phyloP scores from a whole-genome alignment of 2,888 invertebrate species.

The Orchestes rusci region DNA sequence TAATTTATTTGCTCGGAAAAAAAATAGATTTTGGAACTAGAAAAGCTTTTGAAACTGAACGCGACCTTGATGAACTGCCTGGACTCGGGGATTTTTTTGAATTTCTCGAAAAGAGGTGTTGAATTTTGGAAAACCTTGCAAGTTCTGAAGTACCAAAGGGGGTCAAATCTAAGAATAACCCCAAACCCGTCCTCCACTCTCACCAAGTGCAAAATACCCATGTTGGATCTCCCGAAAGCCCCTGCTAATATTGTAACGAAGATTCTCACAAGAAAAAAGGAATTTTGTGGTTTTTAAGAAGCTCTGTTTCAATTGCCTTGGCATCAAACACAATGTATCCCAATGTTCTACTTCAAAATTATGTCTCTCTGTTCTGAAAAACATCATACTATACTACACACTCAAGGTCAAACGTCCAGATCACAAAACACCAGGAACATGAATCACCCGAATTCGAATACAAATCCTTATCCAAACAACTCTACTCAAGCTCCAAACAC shows the following conservation, averaged over 20 bases:
- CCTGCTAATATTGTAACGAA: constrained; percentile 3
- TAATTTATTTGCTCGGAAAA: constrained; percentile 6
- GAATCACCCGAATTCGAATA: no score
- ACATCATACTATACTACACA: constrained; percentile 7
- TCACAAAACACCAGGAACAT: no score
- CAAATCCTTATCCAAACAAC: not conserved
- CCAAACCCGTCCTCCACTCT: constrained; percentile 1
- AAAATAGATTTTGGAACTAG: constrained; percentile 8
- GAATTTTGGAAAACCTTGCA: constrained; percentile 9
- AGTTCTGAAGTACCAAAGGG: not conserved
- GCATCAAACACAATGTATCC: not conserved
- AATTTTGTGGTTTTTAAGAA: constrained; percentile 4
- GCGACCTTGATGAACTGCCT: constrained; percentile 7
- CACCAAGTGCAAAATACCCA: not conserved
- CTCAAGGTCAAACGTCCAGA: no score
- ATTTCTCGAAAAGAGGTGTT: constrained; percentile 11
- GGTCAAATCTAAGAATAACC: not conserved
- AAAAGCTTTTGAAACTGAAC: constrained; percentile 5
- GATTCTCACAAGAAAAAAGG: constrained; percentile 3
- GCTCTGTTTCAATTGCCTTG: constrained; percentile 7
- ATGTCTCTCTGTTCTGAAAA: constrained; percentile 3
- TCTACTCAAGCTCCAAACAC: not conserved
- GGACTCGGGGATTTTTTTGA: constrained; percentile 10
- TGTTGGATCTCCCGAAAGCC: not conserved
- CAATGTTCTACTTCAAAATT: not conserved